A percentile compares a stretch with the other conserved stretches of the same genome.
phyloP scores from a whole-genome alignment of 2,888 invertebrate species.

The Hymenopus coronatus region DNA sequence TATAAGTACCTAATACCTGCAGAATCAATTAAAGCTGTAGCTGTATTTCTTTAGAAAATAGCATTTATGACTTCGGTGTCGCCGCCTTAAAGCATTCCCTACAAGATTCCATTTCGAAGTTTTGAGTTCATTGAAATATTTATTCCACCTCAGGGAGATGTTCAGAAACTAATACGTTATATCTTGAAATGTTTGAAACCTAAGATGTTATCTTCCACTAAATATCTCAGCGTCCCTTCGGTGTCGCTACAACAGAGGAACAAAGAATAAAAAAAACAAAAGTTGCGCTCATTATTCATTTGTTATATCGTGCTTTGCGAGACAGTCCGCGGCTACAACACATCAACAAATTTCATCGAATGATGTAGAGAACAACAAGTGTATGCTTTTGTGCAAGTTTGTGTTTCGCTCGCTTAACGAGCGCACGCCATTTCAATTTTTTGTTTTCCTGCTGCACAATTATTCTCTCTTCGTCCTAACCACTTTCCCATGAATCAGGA shows the following conservation, averaged over 20 bases:
- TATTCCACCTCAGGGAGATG: too few species aligned
- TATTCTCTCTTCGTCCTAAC: background rate
- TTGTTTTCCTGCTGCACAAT: background rate
- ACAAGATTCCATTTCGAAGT: too few species aligned
- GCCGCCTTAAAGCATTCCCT: too few species aligned
- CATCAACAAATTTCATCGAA: background rate
- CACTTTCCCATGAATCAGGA: background rate
- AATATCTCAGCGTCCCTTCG: background rate
- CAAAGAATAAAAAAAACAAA: background rate
- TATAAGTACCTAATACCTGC: too few species aligned
- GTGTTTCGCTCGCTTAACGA: background rate
- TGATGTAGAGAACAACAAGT: background rate
- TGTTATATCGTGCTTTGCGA: background rate
- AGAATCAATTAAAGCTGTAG: too few species aligned
- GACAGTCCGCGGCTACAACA: background rate
- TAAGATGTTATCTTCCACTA: too few species aligned
- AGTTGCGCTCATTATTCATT: background rate
- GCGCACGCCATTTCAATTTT: background rate
- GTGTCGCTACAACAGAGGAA: background rate
- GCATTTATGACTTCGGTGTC: too few species aligned
- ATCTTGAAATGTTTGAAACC: background rate
- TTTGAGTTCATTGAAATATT: too few species aligned
- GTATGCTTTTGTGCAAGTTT: background rate
- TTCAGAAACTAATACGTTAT: background rate
- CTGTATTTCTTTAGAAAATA: too few species aligned